Conservation (phyloP, 2,888 invertebrate species). For the Parochlus steinenii region DNA sequence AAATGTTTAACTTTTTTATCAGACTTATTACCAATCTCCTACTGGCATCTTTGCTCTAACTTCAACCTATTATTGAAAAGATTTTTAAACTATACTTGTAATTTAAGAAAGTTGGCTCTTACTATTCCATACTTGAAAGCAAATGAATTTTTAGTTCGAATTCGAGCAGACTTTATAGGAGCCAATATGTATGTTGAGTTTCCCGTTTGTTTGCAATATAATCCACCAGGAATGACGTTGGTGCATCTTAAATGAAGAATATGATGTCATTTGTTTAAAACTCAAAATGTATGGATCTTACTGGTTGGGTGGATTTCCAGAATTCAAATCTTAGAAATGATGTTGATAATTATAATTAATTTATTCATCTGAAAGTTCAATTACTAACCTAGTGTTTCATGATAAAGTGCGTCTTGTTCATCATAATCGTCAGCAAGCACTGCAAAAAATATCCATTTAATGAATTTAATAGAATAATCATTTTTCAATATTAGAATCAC, state of each 20-base stretch:
- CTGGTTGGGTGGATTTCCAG: no score
- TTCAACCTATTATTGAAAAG: no score
- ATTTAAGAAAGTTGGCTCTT: no score
- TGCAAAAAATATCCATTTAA: no score
- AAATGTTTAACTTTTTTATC: not conserved
- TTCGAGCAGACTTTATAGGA: constrained; percentile 47
- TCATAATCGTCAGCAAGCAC: constrained; percentile 38
- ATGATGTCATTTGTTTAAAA: no score
- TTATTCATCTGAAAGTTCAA: no score
- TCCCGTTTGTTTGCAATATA: constrained; percentile 41
- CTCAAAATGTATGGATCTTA: no score
- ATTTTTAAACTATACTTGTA: no score
- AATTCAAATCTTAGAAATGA: no score
- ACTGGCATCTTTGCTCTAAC: constrained; percentile 48
- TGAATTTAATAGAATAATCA: no score
- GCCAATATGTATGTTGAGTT: constrained; percentile 36
- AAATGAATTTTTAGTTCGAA: constrained; percentile 44
- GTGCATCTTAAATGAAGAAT: no score
- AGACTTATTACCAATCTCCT: constrained; percentile 49
- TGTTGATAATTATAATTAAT: no score
- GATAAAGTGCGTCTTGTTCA: constrained; percentile 34
- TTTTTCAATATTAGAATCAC: not conserved
- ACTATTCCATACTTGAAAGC: constrained; percentile 46
- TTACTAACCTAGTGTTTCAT: constrained; percentile 34
- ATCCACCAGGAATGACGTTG: constrained; percentile 35